Conservation (phyloP, 2,113 vertebrate genomes). For the Choloepus hoffmanni region DNA sequence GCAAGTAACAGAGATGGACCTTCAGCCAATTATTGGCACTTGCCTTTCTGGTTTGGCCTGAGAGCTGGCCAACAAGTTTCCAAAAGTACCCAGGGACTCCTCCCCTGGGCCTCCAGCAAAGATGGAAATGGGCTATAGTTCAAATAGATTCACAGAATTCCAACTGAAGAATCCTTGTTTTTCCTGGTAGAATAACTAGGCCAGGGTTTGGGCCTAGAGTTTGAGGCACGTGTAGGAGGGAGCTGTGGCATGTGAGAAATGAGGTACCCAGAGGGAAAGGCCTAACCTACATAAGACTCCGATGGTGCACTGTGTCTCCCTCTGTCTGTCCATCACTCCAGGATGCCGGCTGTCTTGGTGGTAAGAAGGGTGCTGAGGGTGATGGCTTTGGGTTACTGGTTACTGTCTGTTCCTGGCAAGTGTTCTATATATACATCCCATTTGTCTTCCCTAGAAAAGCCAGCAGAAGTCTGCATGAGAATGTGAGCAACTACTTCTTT, state of each 20-base stretch:
- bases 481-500: background rate
- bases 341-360: no score
- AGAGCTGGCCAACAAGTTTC: background rate
- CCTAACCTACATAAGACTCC: background rate
- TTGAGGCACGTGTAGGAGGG: background rate
- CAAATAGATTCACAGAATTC: background rate
- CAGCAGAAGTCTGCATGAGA: background rate
- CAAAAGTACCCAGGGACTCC: background rate
- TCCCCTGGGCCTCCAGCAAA: background rate
- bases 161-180: background rate
- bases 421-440: background rate
- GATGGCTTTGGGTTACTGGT: background rate
- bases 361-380: background rate
- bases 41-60: background rate
- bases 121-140: background rate
- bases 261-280: no score
- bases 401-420: background rate
- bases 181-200: background rate
- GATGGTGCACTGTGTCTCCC: background rate
- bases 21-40: background rate
- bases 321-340: background rate
- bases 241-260: background rate
- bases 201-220: background rate
- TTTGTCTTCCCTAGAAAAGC: background rate
- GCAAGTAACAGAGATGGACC: no score